These are phyloP conservation scores for Plumapathes pennacea DNA, from an alignment of 92 coral and sea anemone genomes.

Conservation along the genomic window DNA sequence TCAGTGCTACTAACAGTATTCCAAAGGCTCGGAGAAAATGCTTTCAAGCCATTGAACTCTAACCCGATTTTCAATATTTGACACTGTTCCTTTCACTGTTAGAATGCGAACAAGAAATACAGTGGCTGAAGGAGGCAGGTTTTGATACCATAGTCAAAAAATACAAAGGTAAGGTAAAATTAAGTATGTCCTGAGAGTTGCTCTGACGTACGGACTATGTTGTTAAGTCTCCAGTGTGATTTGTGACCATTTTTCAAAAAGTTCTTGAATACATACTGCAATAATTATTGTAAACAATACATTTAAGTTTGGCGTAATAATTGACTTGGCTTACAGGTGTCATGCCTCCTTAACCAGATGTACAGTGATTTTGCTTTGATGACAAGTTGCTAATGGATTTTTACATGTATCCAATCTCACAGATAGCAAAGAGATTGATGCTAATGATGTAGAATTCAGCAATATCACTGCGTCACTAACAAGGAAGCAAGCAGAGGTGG, in stretches of 20 bases:
- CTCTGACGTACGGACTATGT: no score
- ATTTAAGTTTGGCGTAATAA: no score
- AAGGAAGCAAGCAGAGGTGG: slow-evolving; percentile 96
- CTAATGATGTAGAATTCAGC: slow-evolving; percentile 70
- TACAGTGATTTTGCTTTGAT: no score
- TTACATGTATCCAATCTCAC: slow-evolving; percentile 5
- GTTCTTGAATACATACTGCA: no score
- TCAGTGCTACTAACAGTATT: no score
- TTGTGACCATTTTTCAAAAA: no score
- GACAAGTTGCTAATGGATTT: no score
- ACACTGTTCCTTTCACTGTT: neutral
- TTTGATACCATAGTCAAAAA: slow-evolving; percentile 83
- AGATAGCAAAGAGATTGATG: slow-evolving; percentile 98
- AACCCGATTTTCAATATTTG: neutral
- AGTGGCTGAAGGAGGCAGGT: slow-evolving; percentile 98
- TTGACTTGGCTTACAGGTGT: no score
- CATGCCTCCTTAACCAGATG: no score
- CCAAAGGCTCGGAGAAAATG: no score
- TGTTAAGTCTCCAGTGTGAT: no score
- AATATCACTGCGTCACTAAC: slow-evolving; percentile 92
- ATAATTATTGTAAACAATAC: no score
- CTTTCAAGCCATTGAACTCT: neutral
- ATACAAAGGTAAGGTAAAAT: slow-evolving; percentile 67
- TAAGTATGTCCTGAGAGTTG: neutral
- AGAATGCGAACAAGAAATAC: slow-evolving; percentile 92